Percentiles rank a stretch among this genome's conserved stretches.
Conservation (phyloP, 2,888 invertebrate species). For the Ferrisia virgata region DNA sequence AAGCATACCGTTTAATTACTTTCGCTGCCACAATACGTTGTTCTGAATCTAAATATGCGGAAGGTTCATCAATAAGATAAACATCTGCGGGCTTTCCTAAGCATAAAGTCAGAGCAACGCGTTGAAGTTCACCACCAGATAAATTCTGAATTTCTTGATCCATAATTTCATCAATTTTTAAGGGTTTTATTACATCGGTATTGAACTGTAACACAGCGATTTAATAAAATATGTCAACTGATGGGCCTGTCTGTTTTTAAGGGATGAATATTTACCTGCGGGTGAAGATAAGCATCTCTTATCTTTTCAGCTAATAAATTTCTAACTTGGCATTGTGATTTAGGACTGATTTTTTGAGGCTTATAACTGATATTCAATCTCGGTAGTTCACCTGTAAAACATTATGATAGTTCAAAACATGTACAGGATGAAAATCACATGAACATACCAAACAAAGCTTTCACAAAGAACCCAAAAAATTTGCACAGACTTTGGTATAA, state of each 20-base stretch:
- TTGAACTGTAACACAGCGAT: slow-evolving; percentile 67
- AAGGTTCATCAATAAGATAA: slow-evolving; percentile 97
- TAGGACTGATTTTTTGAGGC: slow-evolving; percentile 99
- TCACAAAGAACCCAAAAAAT: no score
- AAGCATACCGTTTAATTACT: slow-evolving; percentile 85
- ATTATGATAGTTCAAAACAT: no score
- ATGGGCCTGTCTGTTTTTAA: not conserved
- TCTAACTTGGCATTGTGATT: slow-evolving; percentile 84
- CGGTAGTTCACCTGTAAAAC: slow-evolving; percentile 66
- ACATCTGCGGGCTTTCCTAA: slow-evolving; percentile 98
- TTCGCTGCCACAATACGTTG: slow-evolving; percentile 99
- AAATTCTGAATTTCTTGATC: slow-evolving; percentile 98
- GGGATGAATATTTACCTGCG: slow-evolving; percentile 72
- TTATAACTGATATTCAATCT: slow-evolving; percentile 97
- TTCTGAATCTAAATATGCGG: slow-evolving; percentile 98
- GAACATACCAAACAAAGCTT: no score
- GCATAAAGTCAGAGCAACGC: slow-evolving; percentile 93
- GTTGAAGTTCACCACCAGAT: slow-evolving; percentile 98
- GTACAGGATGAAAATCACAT: no score
- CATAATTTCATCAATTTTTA: slow-evolving; percentile 94
- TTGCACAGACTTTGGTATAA: no score
- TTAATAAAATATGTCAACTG: not conserved
- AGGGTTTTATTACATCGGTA: slow-evolving; percentile 97
- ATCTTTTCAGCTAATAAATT: slow-evolving; percentile 94
- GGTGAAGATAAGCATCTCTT: slow-evolving; percentile 94